Evolutionary conservation across 2,113 vertebrate species (phyloP).

Genomic region (Cyprichromis sp.): DNA sequence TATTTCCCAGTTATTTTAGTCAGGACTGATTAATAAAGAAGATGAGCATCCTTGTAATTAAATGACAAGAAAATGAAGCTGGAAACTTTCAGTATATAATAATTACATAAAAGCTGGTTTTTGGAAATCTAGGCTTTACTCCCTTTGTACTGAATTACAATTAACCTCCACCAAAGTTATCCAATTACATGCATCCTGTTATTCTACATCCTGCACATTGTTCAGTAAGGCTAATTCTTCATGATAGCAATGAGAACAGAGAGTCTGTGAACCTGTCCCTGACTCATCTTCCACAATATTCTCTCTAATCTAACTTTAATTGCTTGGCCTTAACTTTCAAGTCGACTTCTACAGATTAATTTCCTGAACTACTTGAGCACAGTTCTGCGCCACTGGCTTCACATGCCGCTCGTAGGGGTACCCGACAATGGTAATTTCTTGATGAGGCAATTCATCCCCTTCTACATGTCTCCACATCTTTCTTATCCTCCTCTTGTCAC

Average conservation of each 20-base stretch:
- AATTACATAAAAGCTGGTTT: neutral
- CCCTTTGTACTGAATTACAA: neutral
- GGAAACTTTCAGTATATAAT: neutral
- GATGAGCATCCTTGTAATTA: neutral
- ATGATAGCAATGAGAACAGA: neutral
- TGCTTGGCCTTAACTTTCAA: slow-evolving; percentile 19
- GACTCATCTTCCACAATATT: neutral
- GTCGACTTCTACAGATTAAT: slow-evolving; percentile 15
- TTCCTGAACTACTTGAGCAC: neutral
- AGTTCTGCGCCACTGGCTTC: neutral
- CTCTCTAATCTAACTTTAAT: slow-evolving; percentile 35
- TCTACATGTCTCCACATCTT: neutral
- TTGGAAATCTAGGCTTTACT: slow-evolving; percentile 1
- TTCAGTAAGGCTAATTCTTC: neutral
- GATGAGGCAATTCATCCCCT: neutral
- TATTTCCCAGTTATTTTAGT: neutral
- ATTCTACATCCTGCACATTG: neutral
- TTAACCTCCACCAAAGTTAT: neutral
- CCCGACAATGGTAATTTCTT: neutral
- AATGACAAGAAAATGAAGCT: neutral
- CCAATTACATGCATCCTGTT: neutral
- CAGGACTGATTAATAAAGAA: neutral
- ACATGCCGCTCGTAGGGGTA: neutral
- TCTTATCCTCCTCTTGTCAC: neutral
- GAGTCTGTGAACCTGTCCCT: neutral